phyloP scores from a whole-genome alignment of 2,888 invertebrate species.

The Dorcus parallelipipedus region DNA sequence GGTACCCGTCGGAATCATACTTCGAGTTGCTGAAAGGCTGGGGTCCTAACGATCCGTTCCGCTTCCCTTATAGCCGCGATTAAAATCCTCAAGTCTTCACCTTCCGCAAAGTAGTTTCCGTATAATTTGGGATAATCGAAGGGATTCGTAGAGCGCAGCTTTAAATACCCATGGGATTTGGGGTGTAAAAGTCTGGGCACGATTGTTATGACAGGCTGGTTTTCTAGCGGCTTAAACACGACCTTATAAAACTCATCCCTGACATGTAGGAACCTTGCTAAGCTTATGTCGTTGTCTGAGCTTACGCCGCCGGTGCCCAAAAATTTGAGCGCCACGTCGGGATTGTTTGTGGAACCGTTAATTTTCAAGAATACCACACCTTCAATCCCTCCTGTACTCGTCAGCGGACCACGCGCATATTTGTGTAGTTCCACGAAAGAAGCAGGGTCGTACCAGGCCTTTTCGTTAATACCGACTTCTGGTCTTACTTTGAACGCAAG shows the following conservation, averaged over 20 bases:
- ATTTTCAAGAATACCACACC: conserved; percentile 34
- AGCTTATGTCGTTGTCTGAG: conserved; percentile 28
- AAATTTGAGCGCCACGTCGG: conserved; percentile 34
- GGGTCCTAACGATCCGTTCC: conserved; percentile 49
- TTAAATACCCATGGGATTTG: conserved; percentile 63
- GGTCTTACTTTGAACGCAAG: conserved; percentile 53
- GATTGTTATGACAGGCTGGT: conserved; percentile 40
- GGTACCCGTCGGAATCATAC: conserved; percentile 54
- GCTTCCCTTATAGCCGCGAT: conserved; percentile 44
- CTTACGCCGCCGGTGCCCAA: conserved; percentile 22
- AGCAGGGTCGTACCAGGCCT: conserved; percentile 22
- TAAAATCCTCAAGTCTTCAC: conserved; percentile 45
- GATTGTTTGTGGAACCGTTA: conserved; percentile 29
- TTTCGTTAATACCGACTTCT: conserved; percentile 26
- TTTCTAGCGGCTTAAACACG: conserved; percentile 56
- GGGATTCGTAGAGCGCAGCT: conserved; percentile 66
- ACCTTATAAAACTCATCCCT: conserved; percentile 54
- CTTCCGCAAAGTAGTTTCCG: conserved; percentile 73
- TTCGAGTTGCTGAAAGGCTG: conserved; percentile 50
- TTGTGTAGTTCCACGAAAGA: conserved; percentile 45
- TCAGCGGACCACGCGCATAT: conserved; percentile 31
- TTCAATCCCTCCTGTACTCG: conserved; percentile 34
- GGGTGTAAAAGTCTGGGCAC: conserved; percentile 71
- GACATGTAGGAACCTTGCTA: conserved; percentile 47
- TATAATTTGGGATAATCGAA: conserved; percentile 69